Percentiles rank a stretch among this genome's conserved stretches.
Conservation (phyloP, 2,797 vertebrate species). For the Lepilemur ruficaudatus region DNA sequence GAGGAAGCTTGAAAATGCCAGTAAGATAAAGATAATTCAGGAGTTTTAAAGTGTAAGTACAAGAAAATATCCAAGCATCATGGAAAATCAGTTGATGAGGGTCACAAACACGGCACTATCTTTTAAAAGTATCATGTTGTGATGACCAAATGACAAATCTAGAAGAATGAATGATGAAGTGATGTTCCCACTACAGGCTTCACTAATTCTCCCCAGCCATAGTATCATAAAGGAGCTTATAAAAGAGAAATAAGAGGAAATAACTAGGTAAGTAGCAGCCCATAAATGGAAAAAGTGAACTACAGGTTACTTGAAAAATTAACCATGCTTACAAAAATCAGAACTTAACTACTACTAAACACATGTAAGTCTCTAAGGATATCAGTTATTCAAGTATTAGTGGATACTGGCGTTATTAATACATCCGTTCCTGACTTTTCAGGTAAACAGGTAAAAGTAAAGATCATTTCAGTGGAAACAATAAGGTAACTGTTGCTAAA, state of each 20-base stretch:
- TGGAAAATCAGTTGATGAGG: background rate
- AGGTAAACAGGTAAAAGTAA: background rate
- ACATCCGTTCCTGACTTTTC: background rate
- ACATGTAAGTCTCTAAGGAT: background rate
- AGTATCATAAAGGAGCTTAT: background rate
- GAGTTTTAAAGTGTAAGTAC: background rate
- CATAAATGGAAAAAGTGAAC: background rate
- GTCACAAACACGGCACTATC: background rate
- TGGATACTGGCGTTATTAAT: background rate
- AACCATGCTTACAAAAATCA: constrained; percentile 3
- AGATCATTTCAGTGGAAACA: background rate
- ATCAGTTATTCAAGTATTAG: background rate
- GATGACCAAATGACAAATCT: background rate
- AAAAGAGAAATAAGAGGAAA: background rate
- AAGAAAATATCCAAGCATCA: background rate
- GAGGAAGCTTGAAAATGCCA: background rate
- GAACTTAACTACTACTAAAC: background rate
- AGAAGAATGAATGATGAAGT: background rate
- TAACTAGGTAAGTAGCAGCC: background rate
- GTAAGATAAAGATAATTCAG: background rate
- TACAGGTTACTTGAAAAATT: background rate
- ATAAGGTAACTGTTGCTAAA: background rate
- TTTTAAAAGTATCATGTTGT: background rate
- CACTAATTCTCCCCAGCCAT: background rate
- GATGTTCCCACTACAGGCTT: background rate